Percentiles rank a stretch among this genome's conserved stretches.
Evolutionary conservation across 2,113 vertebrate genomes (phyloP).

Genomic region (Heteronetta atricapilla): DNA sequence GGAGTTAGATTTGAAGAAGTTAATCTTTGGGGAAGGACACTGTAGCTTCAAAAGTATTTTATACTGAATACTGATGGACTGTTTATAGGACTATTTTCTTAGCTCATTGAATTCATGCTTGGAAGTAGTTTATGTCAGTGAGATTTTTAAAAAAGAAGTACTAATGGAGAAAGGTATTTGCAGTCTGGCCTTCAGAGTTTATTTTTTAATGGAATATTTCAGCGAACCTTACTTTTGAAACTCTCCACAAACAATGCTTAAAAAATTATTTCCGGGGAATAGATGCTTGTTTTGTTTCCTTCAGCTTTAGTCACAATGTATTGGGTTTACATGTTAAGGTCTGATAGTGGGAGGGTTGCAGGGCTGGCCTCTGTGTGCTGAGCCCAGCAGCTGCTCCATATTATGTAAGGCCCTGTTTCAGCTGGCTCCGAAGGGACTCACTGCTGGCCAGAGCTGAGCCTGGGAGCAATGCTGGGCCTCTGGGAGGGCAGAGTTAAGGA

Average conservation of each 20-base stretch:
- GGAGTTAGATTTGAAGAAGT: accelerated
- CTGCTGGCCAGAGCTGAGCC: no score
- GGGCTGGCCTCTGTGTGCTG: no score
- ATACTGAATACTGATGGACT: background rate
- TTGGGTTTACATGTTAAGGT: no score
- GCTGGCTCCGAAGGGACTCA: no score
- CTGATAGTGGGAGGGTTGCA: no score
- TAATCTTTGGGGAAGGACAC: background rate
- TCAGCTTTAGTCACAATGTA: background rate
- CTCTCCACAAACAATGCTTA: background rate
- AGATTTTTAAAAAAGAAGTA: background rate
- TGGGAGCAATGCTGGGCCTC: no score
- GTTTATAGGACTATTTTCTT: background rate
- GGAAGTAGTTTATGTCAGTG: background rate
- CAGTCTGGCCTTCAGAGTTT: background rate
- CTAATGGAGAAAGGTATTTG: background rate
- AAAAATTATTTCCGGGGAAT: background rate
- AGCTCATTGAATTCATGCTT: background rate
- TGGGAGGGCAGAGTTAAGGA: no score
- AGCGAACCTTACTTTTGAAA: background rate
- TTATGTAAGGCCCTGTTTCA: no score
- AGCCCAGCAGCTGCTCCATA: no score
- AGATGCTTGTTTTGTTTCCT: background rate
- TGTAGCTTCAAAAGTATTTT: background rate
- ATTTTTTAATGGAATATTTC: background rate